Percentiles rank a stretch among this genome's conserved stretches.
These are phyloP conservation scores for Leontocebus nigricollis DNA, from an alignment of 2,797 vertebrate genomes.

Conservation along the genomic window DNA sequence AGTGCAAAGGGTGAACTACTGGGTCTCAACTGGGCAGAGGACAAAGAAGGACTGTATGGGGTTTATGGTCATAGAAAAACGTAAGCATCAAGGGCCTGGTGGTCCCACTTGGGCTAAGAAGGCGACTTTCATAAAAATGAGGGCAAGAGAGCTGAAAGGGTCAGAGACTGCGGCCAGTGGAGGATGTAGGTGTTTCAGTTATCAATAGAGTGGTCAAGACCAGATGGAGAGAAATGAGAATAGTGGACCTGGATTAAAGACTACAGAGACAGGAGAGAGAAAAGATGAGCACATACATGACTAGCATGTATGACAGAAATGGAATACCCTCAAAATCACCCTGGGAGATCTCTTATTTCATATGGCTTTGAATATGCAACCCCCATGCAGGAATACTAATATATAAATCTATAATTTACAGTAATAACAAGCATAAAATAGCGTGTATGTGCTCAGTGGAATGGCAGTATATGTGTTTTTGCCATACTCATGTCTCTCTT, in stretches of 20 bases:
- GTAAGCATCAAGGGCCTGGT: neutral
- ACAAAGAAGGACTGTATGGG: neutral
- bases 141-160: neutral
- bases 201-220: neutral
- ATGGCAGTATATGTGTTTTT: neutral
- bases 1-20: neutral
- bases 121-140: neutral
- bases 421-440: neutral
- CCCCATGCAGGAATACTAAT: neutral
- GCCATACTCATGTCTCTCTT: neutral
- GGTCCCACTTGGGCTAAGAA: neutral
- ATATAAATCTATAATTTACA: neutral
- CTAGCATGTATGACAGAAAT: neutral
- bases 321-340: neutral
- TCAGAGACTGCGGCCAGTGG: neutral
- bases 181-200: neutral
- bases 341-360: neutral
- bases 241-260: neutral
- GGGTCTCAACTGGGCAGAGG: neutral
- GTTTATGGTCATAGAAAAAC: neutral
- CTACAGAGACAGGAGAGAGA: neutral
- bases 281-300: neutral
- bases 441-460: neutral
- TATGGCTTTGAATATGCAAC: neutral
- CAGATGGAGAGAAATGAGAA: neutral